Base-by-base conservation (phyloP, 64 coral and sea anemone species). In the Stichodactyla mertensii region DNA sequence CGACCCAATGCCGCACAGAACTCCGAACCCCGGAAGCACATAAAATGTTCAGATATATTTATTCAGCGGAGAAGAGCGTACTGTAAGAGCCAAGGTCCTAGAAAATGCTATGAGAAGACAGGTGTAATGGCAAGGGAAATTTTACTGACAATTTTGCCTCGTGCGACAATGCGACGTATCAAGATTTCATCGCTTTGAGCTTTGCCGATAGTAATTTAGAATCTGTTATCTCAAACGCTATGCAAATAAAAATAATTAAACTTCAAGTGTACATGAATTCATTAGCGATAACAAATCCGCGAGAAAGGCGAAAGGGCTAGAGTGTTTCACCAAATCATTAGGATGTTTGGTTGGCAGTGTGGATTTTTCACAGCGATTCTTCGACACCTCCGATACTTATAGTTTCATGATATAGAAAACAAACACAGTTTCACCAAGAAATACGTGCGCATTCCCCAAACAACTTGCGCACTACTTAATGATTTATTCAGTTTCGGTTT, bases 241-340 rank as follows among this genome's bases (percentile, higher is more conserved):
- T 81, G 78, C 78, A 81, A 81, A 81, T 81, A 81, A 81, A 81
- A 81, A 81, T n/a, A 74, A 74, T 74, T 74, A 74, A 74, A 74
- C 69, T 74, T 74, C 22, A 74, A 74, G 69, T 74, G 69, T 74
- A 74, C 69, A 74, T 31, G 69, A 26, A 74, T 74, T 74, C 69
- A 74, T 74, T 74, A 74, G 12, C 10, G 69, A 74, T 74, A 74
- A 74, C 69, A 74, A 28, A 74, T 27, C 24, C 69, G 8, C n/a
- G 9, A 31, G 23, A 31, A 74, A 74, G 12, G 23, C 69, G 7
- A 74, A 26, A 74, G 23, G 4, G 69, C 24, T 26, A 27, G 69
- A 27, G 69, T 1, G 9, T 74, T 31, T 28, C 24, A 9, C 22
- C 69, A 74, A 28, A 74, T 66, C 4, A 74, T 11, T 9, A 74